Base-by-base conservation (phyloP, 2,113 vertebrate species). In the Peromyscus leucopus region DNA sequence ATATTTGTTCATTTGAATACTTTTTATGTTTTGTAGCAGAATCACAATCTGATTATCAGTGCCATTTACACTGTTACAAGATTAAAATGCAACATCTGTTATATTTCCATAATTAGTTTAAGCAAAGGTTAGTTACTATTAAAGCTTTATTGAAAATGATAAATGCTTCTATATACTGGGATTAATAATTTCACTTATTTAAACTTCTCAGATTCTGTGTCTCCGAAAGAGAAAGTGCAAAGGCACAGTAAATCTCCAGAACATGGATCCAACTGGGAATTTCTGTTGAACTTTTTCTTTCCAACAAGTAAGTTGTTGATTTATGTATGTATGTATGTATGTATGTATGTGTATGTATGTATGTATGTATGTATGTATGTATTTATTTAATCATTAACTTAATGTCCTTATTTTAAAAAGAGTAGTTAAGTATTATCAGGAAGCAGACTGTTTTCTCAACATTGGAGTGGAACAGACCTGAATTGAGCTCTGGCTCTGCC, bases 281-380 rank as follows among this genome's bases (percentile, higher is more conserved):
- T 0, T 65, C 0, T 97, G 36, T 0, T 69, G 2, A n/a, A 0
- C 4, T 98, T 98, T 97, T 98, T 99, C 93, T 98, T 69, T 51
- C 99, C 98, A 72, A 36, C 94, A 87, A 98, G 98, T 99, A 98
- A 98, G 98, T 98, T 95, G 61, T 94, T 92, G 8, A 28, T 94
- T 94, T 48, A 69, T 69, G 1, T 69, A 69, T 96, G 90, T 42
- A 71, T 96, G 90, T 42, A 65, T 96, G 90, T 42, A 65, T 48
- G 51, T 51, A 6, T 51, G 48, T 51, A 6, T 51, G 48, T 51
- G 48, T 51, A 6, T 51, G 48, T 55, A 36, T 69, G 4, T 69
- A 36, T 96, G 51, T 51, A 9, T 51, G 51, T 51, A 9, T 51
- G 51, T 51, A 51, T 51, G 48, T 51, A 51, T 51, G 51, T 55